phyloP scores from a whole-genome alignment of 1,140 invertebrate species.

The Diorhabda carinulata region DNA sequence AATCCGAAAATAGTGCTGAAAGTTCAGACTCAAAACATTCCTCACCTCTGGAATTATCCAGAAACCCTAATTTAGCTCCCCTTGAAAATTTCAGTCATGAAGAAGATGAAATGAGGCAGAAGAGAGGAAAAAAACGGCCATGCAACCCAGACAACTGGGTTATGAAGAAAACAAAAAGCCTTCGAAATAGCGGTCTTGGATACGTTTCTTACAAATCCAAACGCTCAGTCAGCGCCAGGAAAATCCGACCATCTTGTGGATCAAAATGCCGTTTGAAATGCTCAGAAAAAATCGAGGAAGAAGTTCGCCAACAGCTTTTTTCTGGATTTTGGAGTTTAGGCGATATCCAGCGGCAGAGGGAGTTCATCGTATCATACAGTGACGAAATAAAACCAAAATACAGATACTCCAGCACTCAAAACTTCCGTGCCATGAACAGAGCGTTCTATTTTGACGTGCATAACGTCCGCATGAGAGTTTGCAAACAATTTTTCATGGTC shows the following conservation, averaged over 20 bases:
- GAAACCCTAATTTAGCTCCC: background rate
- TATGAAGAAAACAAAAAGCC: background rate
- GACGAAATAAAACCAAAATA: conserved; percentile 27
- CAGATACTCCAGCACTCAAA: conserved; percentile 16
- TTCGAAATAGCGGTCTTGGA: conserved; percentile 2
- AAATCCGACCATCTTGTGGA: conserved; percentile 16
- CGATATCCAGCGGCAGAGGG: conserved; percentile 16
- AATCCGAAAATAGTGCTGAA: background rate
- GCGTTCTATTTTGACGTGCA: background rate
- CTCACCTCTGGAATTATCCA: conserved; percentile 1
- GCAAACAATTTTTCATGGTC: background rate
- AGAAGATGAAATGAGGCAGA: background rate
- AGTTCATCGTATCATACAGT: conserved; percentile 15
- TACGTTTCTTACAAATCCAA: background rate
- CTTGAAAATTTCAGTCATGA: background rate
- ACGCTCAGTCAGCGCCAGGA: conserved; percentile 9
- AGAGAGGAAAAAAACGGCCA: too few species aligned
- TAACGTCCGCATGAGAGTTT: background rate
- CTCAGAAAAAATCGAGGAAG: conserved; percentile 9
- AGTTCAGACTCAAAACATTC: conserved; percentile 3
- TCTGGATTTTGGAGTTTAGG: conserved; percentile 16
- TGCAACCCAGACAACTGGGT: too few species aligned
- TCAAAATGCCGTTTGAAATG: conserved; percentile 20
- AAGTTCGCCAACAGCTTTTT: conserved; percentile 13
- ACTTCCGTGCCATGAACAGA: background rate